Base-by-base conservation (phyloP, 1,140 invertebrate genomes). In the Anadara kagoshimensis region DNA sequence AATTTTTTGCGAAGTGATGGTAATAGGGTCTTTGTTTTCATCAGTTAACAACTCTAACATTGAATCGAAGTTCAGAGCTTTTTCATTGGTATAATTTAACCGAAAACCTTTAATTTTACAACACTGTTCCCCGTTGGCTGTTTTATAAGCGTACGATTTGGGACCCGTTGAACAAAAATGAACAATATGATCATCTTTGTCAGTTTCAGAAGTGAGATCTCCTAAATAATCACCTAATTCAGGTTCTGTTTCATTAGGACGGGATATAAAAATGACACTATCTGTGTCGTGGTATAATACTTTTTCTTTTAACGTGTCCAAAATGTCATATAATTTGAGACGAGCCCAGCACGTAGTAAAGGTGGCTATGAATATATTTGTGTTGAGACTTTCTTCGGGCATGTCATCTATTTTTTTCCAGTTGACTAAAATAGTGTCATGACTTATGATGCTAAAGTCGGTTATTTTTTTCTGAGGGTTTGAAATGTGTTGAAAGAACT, bases 281-380 rank as follows among this genome's bases (percentile, higher is more conserved):
- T 90, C 89, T 10, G 89, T 91, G 68, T 90, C 90, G 36, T 75
- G 86, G 70, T 91, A 90, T 12, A 90, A 64, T 7, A 85, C 84
- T 18, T 81, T 61, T 49, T 68, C 14, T 82, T 77, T 76, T 14
- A 90, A 63, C 45, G 75, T 61, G 73, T 88, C 81, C 11, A 90
- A 62, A 68, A 85, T 83, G n/a, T 63, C 59, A 58, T 89, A 90
- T 7, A 90, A 76, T 73, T 89, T 83, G 12, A 89, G 64, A 7
- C 88, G 66, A 0, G 88, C 89, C 66, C 88, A 85, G 10, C 85
- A 78, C 0, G 89, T 90, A 8, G 83, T 86, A 66, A 84, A 90
- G 0, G 83, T 79, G 10, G 87, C 87, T 1, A 89, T 78, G 3
- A 84, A 69, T 14, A 89, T 85, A 72, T 88, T 90, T 3, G 84